Evolutionary conservation across 1,140 invertebrate genomes (phyloP).

Genomic region (Elymnias hypermnestra): DNA sequence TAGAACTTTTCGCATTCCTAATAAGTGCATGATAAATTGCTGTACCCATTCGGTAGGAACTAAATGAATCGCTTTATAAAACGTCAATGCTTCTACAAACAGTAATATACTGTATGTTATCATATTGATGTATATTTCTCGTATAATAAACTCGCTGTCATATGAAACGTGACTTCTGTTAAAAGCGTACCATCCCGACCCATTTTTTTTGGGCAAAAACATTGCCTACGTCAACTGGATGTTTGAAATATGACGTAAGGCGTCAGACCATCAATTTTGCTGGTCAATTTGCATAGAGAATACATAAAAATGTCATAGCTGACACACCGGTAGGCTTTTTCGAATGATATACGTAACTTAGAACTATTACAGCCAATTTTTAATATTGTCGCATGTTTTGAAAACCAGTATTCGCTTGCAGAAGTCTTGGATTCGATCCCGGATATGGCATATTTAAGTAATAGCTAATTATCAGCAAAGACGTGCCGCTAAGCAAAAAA

Average conservation of each 20-base stretch:
- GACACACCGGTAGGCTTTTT: conserved; percentile 20
- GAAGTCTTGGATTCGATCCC: no score
- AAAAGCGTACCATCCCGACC: conserved; percentile 4
- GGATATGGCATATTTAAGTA: no score
- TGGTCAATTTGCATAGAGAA: conserved; percentile 42
- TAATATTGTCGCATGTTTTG: conserved; percentile 3
- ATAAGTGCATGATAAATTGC: conserved; percentile 23
- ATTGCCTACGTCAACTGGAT: conserved; percentile 17
- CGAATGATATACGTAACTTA: conserved; percentile 3
- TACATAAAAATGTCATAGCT: conserved; percentile 41
- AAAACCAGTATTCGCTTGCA: no score
- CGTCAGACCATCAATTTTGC: conserved; percentile 32
- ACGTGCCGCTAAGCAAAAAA: no score
- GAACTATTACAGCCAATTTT: no score
- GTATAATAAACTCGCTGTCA: background rate
- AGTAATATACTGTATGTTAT: background rate
- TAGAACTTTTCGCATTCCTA: conserved; percentile 19
- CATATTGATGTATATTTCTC: background rate
- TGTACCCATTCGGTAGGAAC: conserved; percentile 19
- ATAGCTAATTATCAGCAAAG: no score
- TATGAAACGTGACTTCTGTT: background rate
- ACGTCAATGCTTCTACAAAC: conserved; percentile 15
- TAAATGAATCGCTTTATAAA: conserved; percentile 24
- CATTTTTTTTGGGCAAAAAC: conserved; percentile 5
- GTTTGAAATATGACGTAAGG: conserved; percentile 33